Percentiles rank a stretch among this genome's conserved stretches.
These are phyloP conservation scores for Phenganax subtilis DNA, from an alignment of 92 coral and sea anemone genomes.

Conservation along the genomic window DNA sequence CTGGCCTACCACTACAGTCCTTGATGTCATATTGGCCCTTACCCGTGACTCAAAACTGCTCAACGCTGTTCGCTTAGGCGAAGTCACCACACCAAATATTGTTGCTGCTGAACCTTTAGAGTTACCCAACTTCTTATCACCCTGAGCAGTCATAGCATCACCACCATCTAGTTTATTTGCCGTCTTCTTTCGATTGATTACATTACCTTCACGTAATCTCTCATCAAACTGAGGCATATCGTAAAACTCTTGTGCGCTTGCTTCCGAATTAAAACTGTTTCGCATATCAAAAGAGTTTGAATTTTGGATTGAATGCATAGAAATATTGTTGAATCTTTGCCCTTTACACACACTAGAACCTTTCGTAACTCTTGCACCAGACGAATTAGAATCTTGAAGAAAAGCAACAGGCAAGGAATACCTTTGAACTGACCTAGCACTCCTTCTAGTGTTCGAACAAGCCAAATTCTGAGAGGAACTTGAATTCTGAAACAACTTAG, in stretches of 20 bases:
- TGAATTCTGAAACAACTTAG: background rate
- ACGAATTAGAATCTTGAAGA: background rate
- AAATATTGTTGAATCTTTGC: background rate
- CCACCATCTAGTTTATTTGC: background rate
- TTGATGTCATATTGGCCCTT: background rate
- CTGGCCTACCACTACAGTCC: too few species aligned
- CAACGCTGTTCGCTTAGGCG: conserved; percentile 16
- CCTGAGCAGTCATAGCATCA: background rate
- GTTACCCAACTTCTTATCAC: background rate
- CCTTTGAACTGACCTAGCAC: background rate
- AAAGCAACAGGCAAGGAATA: background rate
- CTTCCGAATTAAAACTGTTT: conserved; percentile 33
- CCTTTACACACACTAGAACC: background rate
- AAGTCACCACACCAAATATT: conserved; percentile 11
- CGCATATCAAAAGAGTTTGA: background rate
- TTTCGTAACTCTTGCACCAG: background rate
- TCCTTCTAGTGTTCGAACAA: background rate
- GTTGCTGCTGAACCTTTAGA: background rate
- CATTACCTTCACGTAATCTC: background rate
- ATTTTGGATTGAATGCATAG: background rate
- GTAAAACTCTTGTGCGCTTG: conserved; percentile 34
- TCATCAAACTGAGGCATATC: conserved; percentile 20
- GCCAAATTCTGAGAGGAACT: background rate
- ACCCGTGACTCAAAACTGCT: conserved; percentile 32
- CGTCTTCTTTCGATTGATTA: background rate